These are phyloP conservation scores for Exocentrus adspersus DNA, from an alignment of 2,888 invertebrate genomes.

Conservation along the genomic window DNA sequence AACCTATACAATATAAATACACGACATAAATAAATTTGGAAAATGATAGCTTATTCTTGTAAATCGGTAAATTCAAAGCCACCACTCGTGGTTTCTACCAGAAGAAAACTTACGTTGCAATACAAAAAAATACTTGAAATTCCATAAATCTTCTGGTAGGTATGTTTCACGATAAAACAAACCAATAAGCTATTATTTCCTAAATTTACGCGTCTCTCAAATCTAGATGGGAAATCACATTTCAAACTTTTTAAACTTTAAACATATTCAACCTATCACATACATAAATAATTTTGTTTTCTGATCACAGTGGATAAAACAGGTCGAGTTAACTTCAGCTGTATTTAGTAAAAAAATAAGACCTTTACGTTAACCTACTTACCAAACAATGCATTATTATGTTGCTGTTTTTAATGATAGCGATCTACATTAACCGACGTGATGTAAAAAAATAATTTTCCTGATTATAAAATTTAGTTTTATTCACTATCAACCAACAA, in stretches of 20 bases:
- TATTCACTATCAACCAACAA: constrained; percentile 30
- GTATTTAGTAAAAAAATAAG: not conserved
- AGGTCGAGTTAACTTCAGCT: not conserved
- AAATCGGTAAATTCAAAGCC: too few relatives aligned
- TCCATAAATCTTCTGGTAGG: too few relatives aligned
- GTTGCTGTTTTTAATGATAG: constrained; percentile 11
- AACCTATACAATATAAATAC: not conserved
- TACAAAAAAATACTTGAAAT: too few relatives aligned
- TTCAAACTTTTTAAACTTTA: not conserved
- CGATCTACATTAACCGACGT: constrained; percentile 33
- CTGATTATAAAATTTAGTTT: constrained; percentile 30
- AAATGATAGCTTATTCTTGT: not conserved
- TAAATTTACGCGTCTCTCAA: not conserved
- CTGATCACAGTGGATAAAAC: not conserved
- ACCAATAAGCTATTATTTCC: not conserved
- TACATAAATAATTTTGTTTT: not conserved
- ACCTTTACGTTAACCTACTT: not conserved
- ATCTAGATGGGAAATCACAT: not conserved
- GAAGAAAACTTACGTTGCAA: too few relatives aligned
- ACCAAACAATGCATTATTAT: not conserved
- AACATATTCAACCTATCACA: constrained; percentile 1
- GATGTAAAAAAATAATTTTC: constrained; percentile 45
- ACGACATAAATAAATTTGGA: not conserved
- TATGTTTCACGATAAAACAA: too few relatives aligned
- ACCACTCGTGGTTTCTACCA: too few relatives aligned